phyloP scores from a whole-genome alignment of 2,888 invertebrate genomes.

The Homarus gammarus region DNA sequence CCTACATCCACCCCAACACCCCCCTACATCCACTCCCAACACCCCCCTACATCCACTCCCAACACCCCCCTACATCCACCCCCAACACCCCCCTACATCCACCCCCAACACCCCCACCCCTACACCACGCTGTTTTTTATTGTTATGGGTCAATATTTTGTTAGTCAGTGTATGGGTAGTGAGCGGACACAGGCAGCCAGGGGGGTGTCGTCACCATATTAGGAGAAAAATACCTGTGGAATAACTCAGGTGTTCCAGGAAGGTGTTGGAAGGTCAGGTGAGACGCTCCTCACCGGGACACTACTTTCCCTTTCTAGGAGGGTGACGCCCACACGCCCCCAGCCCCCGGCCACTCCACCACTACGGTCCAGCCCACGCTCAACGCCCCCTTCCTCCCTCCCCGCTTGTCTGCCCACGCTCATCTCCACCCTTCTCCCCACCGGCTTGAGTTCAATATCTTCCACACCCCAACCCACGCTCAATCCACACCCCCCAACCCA shows the following conservation, averaged over 20 bases:
- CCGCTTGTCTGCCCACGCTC: background rate
- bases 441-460: too few species aligned
- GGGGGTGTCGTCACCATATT: conserved; percentile 9
- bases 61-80: background rate
- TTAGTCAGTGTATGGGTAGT: background rate
- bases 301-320: conserved; percentile 48
- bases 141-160: too few species aligned
- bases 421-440: background rate
- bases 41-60: background rate
- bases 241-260: conserved; percentile 44
- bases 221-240: background rate
- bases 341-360: background rate
- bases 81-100: background rate
- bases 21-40: background rate
- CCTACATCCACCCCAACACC: background rate
- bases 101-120: background rate
- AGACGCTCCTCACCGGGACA: background rate
- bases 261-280: conserved; percentile 1
- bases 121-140: background rate
- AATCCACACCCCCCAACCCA: background rate
- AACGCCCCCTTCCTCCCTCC: background rate
- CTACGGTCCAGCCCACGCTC: background rate
- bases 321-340: background rate
- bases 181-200: background rate
- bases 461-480: background rate